Conservation (phyloP, 1,140 invertebrate genomes). For the Wiebesia pumilae region DNA sequence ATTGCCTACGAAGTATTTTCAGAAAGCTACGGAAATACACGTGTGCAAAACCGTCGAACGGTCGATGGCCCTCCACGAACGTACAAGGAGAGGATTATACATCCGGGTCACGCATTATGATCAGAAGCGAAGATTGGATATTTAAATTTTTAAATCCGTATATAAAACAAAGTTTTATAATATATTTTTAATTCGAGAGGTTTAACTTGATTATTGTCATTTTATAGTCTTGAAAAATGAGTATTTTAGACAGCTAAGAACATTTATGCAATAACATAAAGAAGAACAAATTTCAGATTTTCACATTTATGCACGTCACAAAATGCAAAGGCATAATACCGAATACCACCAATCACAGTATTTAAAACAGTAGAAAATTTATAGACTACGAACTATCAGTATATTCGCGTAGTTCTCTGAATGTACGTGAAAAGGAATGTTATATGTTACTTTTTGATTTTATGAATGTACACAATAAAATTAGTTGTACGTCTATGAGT, state of each 20-base stretch:
- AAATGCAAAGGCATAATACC: background rate
- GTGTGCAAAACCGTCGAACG: constrained; percentile 5
- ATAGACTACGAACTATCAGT: background rate
- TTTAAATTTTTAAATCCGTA: background rate
- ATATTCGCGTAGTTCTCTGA: background rate
- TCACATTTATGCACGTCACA: background rate
- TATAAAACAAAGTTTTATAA: background rate
- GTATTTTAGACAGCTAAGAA: background rate
- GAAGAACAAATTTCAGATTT: background rate
- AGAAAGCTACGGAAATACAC: constrained; percentile 13
- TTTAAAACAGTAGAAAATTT: background rate
- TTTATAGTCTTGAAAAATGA: background rate
- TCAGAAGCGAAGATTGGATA: background rate
- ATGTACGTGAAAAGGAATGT: background rate
- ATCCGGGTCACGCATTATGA: constrained; percentile 7
- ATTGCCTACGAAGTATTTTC: constrained; percentile 28
- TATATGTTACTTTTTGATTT: background rate
- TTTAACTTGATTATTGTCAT: background rate
- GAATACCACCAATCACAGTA: background rate
- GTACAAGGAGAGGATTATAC: background rate
- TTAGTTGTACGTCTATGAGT: background rate
- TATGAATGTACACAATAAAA: background rate
- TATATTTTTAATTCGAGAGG: background rate
- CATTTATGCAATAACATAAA: background rate
- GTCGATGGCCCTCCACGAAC: constrained; percentile 13